These are phyloP conservation scores for Centrocercus urophasianus DNA, from an alignment of 2,113 vertebrate genomes.

Conservation along the genomic window DNA sequence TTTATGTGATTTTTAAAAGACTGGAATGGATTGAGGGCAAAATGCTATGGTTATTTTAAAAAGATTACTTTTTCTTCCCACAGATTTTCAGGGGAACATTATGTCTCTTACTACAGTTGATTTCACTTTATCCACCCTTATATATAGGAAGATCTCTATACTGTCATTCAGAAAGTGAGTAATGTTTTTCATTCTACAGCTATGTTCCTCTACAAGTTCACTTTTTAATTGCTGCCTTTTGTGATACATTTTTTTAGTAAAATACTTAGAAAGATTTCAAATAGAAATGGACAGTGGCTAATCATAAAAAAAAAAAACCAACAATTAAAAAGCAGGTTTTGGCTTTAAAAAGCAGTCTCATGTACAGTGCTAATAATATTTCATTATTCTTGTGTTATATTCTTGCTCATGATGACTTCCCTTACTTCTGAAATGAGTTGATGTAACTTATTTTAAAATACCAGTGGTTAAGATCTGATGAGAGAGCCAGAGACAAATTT, in stretches of 20 bases:
- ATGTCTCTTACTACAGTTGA: neutral
- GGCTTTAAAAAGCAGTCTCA: neutral
- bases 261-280: neutral
- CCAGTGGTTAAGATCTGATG: neutral
- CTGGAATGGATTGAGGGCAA: neutral
- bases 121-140: neutral
- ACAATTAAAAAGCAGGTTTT: neutral
- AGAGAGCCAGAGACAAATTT: neutral
- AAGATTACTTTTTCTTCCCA: fast-evolving
- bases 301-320: neutral
- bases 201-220: neutral
- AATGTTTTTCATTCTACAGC: neutral
- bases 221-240: neutral
- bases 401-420: neutral
- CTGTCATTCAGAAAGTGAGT: neutral
- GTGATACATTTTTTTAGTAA: neutral
- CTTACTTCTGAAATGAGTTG: neutral
- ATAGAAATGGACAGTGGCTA: neutral
- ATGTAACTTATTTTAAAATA: neutral
- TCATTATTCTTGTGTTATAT: neutral
- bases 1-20: neutral
- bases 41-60: neutral
- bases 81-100: neutral
- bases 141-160: neutral
- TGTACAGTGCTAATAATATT: neutral